phyloP scores from a whole-genome alignment of 2,888 invertebrate species.

The Drosophila neotestacea region DNA sequence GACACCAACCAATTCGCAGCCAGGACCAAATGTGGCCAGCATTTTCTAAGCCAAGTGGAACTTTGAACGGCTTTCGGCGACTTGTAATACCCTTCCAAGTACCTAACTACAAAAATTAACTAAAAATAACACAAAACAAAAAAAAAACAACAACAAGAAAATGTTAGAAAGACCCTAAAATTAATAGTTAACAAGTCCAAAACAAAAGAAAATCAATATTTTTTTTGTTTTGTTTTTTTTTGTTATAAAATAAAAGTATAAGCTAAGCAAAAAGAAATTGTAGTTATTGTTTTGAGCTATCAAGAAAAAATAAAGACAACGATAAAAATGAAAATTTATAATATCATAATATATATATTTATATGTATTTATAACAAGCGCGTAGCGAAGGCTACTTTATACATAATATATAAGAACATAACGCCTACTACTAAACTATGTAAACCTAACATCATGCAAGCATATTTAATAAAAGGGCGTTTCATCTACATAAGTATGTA shows the following conservation, averaged over 20 bases:
- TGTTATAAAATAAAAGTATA: slow-evolving; percentile 27
- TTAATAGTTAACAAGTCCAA: slow-evolving; percentile 25
- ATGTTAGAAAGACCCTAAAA: slow-evolving; percentile 17
- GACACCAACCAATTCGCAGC: slow-evolving; percentile 82
- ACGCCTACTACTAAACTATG: slow-evolving; percentile 54
- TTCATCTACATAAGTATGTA: slow-evolving; percentile 8
- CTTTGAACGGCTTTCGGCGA: not conserved
- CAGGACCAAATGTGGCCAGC: slow-evolving; percentile 84
- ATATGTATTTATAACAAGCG: slow-evolving; percentile 56
- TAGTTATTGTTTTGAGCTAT: slow-evolving; percentile 40
- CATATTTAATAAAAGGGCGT: slow-evolving; percentile 47
- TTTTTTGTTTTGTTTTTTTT: slow-evolving; percentile 24
- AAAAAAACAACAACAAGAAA: not conserved
- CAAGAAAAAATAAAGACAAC: slow-evolving; percentile 51
- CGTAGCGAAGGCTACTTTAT: slow-evolving; percentile 46
- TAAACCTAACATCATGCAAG: slow-evolving; percentile 54
- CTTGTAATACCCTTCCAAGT: slow-evolving; percentile 49
- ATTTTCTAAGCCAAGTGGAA: slow-evolving; percentile 78
- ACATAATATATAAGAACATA: slow-evolving; percentile 53
- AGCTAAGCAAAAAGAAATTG: slow-evolving; percentile 19
- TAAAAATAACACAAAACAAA: not conserved
- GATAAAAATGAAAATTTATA: slow-evolving; percentile 32
- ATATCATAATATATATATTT: slow-evolving; percentile 36
- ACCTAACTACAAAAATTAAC: slow-evolving; percentile 28
- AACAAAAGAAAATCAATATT: not conserved